These are phyloP conservation scores for Speoplatyrhinus poulsoni DNA, from an alignment of 2,113 vertebrate genomes.

Conservation along the genomic window DNA sequence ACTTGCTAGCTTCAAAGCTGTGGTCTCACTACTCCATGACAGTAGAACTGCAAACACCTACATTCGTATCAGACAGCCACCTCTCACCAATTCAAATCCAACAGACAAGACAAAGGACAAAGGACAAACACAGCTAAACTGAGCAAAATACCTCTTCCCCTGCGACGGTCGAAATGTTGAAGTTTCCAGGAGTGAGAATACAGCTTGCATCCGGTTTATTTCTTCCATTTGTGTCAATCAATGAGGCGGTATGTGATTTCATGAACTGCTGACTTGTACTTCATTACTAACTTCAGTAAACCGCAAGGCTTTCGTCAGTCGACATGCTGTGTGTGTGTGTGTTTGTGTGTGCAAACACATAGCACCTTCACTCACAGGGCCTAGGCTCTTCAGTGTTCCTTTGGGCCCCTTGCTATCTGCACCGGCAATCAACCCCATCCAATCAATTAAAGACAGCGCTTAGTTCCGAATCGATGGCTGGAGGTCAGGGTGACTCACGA, in stretches of 20 bases:
- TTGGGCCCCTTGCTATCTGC: constrained; percentile 61
- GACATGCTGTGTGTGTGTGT: too few relatives aligned
- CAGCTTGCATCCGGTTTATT: constrained; percentile 29
- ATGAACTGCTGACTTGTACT: constrained; percentile 60
- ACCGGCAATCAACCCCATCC: constrained; percentile 69
- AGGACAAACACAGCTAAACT: background rate
- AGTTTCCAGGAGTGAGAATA: background rate
- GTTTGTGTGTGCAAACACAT: background rate
- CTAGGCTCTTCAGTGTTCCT: constrained; percentile 49
- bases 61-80: constrained; percentile 1
- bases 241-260: constrained; percentile 40
- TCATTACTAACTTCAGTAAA: constrained; percentile 38
- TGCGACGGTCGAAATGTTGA: background rate
- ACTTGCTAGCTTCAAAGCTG: constrained; percentile 44
- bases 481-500: constrained; percentile 32
- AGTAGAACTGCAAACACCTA: constrained; percentile 32
- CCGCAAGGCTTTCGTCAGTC: too few relatives aligned
- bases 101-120: background rate
- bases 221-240: constrained; percentile 49
- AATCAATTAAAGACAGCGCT: constrained; percentile 73
- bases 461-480: constrained; percentile 71
- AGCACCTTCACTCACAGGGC: constrained; percentile 1
- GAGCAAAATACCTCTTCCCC: background rate
- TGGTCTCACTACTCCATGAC: constrained; percentile 3
- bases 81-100: background rate